These are phyloP conservation scores for Cydia amplana DNA, from an alignment of 1,140 invertebrate species.

Conservation along the genomic window DNA sequence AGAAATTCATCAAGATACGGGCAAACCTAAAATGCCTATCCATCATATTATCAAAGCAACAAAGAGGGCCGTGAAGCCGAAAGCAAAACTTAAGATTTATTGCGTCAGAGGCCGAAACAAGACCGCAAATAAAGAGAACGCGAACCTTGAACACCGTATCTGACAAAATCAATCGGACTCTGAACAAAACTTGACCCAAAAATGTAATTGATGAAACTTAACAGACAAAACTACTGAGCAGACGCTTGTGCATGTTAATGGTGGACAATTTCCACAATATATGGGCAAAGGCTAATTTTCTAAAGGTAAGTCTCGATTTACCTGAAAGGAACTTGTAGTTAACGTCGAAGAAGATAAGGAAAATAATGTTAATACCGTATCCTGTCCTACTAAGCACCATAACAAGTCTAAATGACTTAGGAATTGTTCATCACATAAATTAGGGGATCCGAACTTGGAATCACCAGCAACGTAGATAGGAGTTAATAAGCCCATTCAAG, in stretches of 20 bases:
- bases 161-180: conserved; percentile 78
- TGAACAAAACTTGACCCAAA: conserved; percentile 76
- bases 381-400: too few relatives aligned
- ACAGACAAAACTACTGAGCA: conserved; percentile 34
- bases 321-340: not conserved
- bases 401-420: too few relatives aligned
- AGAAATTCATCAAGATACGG: conserved; percentile 50
- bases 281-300: not conserved
- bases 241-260: not conserved
- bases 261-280: not conserved
- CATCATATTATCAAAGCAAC: conserved; percentile 71
- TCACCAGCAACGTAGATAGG: not conserved
- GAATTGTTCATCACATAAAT: too few relatives aligned
- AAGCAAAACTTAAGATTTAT: conserved; percentile 72
- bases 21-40: conserved; percentile 66
- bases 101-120: conserved; percentile 75
- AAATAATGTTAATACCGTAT: too few relatives aligned
- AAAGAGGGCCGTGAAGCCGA: conserved; percentile 68
- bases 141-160: conserved; percentile 76
- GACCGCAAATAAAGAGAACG: conserved; percentile 79
- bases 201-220: conserved; percentile 70
- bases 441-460: not conserved
- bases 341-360: too few relatives aligned
- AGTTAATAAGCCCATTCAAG: not conserved
- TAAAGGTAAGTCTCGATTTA: not conserved